Evolutionary conservation across 2,113 vertebrate species (phyloP).

Genomic region (Puntigrus tetrazona): DNA sequence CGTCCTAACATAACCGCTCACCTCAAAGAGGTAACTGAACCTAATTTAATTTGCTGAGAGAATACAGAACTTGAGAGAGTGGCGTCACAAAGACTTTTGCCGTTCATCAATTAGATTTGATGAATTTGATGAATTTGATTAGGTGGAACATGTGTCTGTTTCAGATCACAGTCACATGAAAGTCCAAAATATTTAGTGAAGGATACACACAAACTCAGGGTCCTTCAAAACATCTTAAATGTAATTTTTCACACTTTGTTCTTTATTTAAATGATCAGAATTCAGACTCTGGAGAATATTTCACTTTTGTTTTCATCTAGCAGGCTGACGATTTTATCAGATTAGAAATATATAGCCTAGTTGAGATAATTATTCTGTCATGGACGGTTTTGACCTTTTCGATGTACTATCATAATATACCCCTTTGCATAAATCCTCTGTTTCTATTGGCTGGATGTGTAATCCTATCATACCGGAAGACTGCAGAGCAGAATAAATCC

Average conservation of each 20-base stretch:
- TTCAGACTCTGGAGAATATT: neutral
- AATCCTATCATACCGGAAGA: constrained; percentile 7
- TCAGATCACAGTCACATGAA: constrained; percentile 29
- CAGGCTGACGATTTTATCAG: neutral
- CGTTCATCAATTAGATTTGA: constrained; percentile 6
- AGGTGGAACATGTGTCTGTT: constrained; percentile 14
- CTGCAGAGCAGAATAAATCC: constrained; percentile 14
- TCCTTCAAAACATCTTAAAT: constrained; percentile 39
- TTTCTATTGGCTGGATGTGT: neutral
- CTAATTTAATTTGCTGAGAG: neutral
- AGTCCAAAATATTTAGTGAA: neutral
- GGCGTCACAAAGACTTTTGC: neutral
- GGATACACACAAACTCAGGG: neutral
- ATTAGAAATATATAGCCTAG: neutral
- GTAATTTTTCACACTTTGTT: neutral
- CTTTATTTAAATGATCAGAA: constrained; percentile 28
- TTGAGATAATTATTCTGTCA: neutral
- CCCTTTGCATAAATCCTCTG: neutral
- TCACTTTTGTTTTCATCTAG: neutral
- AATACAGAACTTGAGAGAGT: neutral
- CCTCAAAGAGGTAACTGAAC: neutral
- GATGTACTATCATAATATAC: neutral
- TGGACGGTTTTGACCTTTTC: neutral
- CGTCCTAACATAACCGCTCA: neutral
- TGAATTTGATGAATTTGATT: neutral